A percentile compares a stretch with the other conserved stretches of the same genome.
Conservation (phyloP, 2,797 vertebrate species). For the Thalassophryne amazonica region DNA sequence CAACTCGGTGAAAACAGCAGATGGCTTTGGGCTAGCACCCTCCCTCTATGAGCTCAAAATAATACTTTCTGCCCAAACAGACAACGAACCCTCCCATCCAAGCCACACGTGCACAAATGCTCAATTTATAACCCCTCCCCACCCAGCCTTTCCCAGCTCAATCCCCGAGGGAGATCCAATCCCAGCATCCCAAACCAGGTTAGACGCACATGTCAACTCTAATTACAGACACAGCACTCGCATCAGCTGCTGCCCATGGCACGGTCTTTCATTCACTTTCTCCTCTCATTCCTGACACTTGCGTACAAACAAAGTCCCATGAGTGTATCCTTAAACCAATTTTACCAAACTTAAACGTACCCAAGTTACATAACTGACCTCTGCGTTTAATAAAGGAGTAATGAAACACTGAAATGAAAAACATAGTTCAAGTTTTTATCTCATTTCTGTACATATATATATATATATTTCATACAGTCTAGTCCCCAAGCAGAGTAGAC, state of each 20-base stretch:
- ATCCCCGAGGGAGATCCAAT: slow-evolving; percentile 68
- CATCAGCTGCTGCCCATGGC: slow-evolving; percentile 64
- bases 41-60: slow-evolving; percentile 39
- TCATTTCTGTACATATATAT: no score
- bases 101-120: slow-evolving; percentile 67
- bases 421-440: no score
- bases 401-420: no score
- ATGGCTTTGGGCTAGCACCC: slow-evolving; percentile 64
- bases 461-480: no score
- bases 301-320: background rate
- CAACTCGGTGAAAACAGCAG: slow-evolving; percentile 62
- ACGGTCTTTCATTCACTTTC: slow-evolving; percentile 43
- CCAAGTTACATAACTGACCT: no score
- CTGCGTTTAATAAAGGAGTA: no score
- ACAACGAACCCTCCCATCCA: slow-evolving; percentile 41
- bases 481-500: no score
- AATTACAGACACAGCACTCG: slow-evolving; percentile 71
- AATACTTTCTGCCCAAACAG: slow-evolving; percentile 32
- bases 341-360: slow-evolving; percentile 34
- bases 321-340: slow-evolving; percentile 22
- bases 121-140: slow-evolving; percentile 53
- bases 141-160: no score
- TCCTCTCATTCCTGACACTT: background rate
- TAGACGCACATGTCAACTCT: slow-evolving; percentile 78
- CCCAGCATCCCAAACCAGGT: slow-evolving; percentile 77